These are phyloP conservation scores for Diploscapter pachys DNA, from an alignment of 1,140 invertebrate genomes.

Conservation along the genomic window DNA sequence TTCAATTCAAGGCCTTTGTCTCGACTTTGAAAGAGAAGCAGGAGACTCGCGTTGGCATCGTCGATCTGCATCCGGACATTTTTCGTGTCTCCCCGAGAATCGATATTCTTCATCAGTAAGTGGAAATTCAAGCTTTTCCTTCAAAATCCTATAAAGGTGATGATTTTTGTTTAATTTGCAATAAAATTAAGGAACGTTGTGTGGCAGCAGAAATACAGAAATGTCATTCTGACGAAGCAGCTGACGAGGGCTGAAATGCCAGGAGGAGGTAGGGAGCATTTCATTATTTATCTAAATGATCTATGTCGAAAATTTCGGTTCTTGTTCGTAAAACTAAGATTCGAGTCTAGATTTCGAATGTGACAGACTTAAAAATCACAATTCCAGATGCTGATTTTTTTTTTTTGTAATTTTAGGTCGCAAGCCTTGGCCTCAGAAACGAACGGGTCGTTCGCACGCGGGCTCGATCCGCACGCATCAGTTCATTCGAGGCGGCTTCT, in stretches of 20 bases:
- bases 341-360: background rate
- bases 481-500: slow-evolving; percentile 70
- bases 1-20: slow-evolving; percentile 16
- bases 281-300: too few relatives aligned
- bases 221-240: slow-evolving; percentile 69
- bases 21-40: slow-evolving; percentile 76
- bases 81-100: slow-evolving; percentile 65
- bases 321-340: background rate
- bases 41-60: slow-evolving; percentile 76
- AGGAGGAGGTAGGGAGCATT: slow-evolving; percentile 68
- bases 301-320: background rate
- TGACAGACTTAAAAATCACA: slow-evolving; percentile 5
- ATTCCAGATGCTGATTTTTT: background rate
- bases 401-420: slow-evolving; percentile 51
- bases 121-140: too few relatives aligned
- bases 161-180: too few relatives aligned
- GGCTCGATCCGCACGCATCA: slow-evolving; percentile 84
- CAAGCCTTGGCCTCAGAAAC: slow-evolving; percentile 77
- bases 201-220: slow-evolving; percentile 82
- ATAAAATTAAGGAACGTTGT: slow-evolving; percentile 67
- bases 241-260: slow-evolving; percentile 76
- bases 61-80: slow-evolving; percentile 76
- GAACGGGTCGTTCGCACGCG: slow-evolving; percentile 78
- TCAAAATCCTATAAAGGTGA: too few relatives aligned
- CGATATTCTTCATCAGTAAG: slow-evolving; percentile 73